phyloP scores from a whole-genome alignment of 2,888 invertebrate genomes.

The Athalia circularis region DNA sequence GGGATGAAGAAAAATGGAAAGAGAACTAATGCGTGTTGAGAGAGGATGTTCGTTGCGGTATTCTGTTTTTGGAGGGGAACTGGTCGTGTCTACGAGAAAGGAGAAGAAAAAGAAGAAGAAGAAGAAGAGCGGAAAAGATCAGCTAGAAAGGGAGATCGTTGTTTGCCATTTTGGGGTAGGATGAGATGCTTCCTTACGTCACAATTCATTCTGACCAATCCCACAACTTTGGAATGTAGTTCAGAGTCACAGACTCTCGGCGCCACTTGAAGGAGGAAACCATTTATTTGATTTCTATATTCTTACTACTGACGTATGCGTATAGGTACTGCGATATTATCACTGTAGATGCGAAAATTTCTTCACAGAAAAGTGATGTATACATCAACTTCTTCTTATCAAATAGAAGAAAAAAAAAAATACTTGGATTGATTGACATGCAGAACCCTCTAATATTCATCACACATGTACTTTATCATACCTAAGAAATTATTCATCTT shows the following conservation, averaged over 20 bases:
- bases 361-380: too few species aligned
- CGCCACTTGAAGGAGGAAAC: constrained; percentile 24
- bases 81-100: not conserved
- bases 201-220: constrained; percentile 26
- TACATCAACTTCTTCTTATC: too few species aligned
- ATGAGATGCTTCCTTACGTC: constrained; percentile 31
- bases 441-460: too few species aligned
- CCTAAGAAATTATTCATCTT: too few species aligned
- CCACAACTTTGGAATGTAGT: constrained; percentile 21
- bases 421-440: too few species aligned
- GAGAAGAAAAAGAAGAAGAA: not conserved
- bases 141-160: not conserved
- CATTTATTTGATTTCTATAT: not conserved
- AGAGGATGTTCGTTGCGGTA: not conserved
- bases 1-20: not conserved
- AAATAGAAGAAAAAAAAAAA: too few species aligned
- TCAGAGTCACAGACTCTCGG: constrained; percentile 38
- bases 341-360: too few species aligned
- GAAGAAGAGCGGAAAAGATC: not conserved
- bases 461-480: too few species aligned
- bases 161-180: constrained; percentile 35
- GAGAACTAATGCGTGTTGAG: not conserved
- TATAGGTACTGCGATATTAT: too few species aligned
- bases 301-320: too few species aligned
- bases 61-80: not conserved